phyloP scores from a whole-genome alignment of 2,888 invertebrate species.

The Drosophila borealis region DNA sequence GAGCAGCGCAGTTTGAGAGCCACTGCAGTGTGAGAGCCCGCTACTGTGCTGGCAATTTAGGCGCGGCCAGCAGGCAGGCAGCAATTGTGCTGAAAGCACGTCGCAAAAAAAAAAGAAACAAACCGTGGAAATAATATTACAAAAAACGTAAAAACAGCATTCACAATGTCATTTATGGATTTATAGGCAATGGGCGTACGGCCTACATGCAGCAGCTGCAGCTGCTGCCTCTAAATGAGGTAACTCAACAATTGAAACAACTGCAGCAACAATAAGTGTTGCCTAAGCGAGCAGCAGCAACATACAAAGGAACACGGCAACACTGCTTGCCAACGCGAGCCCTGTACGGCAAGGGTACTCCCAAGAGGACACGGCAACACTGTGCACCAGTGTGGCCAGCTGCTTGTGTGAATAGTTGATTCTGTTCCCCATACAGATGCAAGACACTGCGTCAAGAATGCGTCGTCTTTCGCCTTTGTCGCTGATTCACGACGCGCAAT shows the following conservation, averaged over 20 bases:
- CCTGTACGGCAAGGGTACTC: not conserved
- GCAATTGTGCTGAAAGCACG: conserved; percentile 37
- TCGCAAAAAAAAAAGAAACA: conserved; percentile 2
- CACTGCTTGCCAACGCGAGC: not conserved
- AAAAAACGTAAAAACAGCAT: conserved; percentile 5
- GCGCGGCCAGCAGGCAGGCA: conserved; percentile 25
- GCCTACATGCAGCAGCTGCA: conserved; percentile 13
- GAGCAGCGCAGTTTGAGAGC: conserved; percentile 36
- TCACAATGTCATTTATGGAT: conserved; percentile 23
- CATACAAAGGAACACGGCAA: not conserved
- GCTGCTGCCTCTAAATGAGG: not conserved
- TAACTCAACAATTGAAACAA: conserved; percentile 12
- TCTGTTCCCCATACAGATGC: too few relatives aligned
- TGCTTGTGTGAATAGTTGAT: not conserved
- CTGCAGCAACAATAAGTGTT: not conserved
- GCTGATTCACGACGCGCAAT: conserved; percentile 39
- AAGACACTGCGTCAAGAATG: not conserved
- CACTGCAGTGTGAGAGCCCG: conserved; percentile 40
- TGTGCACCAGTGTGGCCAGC: not conserved
- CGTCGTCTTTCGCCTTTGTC: not conserved
- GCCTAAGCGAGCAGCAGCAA: not conserved
- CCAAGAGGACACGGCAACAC: not conserved
- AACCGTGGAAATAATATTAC: not conserved
- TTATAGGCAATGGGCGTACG: conserved; percentile 32
- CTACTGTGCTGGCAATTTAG: conserved; percentile 7